phyloP scores from a whole-genome alignment of 1,140 invertebrate species.

The Drosophila trapezifrons region DNA sequence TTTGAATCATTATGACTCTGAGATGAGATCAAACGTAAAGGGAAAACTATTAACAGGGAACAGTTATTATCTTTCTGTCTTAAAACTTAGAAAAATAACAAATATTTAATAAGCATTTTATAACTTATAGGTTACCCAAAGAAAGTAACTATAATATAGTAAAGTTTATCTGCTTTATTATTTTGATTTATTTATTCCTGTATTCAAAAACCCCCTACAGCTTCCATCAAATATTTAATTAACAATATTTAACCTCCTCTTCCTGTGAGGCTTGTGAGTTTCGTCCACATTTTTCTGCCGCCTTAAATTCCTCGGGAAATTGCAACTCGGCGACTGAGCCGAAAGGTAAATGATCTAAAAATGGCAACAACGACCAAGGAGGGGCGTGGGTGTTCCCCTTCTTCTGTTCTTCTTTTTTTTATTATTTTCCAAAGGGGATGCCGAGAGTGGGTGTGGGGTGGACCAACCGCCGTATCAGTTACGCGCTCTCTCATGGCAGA shows the following conservation, averaged over 20 bases:
- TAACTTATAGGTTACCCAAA: too few species aligned
- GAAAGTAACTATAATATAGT: too few species aligned
- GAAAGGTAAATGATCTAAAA: constrained; percentile 45
- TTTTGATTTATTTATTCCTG: not conserved
- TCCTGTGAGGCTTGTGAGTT: not conserved
- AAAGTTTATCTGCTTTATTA: too few species aligned
- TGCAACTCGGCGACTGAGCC: constrained; percentile 19
- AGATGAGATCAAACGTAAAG: not conserved
- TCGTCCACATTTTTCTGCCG: not conserved
- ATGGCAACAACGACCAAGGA: constrained; percentile 16
- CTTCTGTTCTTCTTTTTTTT: not conserved
- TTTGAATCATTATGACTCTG: not conserved
- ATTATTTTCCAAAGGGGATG: not conserved
- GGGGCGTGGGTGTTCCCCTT: not conserved
- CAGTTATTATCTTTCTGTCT: not conserved
- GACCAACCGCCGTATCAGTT: constrained; percentile 56
- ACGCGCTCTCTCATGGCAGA: constrained; percentile 65
- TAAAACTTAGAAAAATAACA: too few species aligned
- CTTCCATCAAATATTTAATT: constrained; percentile 1
- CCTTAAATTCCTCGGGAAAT: constrained; percentile 11
- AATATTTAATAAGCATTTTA: too few species aligned
- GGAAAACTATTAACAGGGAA: not conserved
- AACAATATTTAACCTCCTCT: not conserved
- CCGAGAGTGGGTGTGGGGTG: not conserved
- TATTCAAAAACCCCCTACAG: not conserved